Evolutionary conservation across 1,140 invertebrate genomes (phyloP).

Genomic region (Scaptomyza hsui): DNA sequence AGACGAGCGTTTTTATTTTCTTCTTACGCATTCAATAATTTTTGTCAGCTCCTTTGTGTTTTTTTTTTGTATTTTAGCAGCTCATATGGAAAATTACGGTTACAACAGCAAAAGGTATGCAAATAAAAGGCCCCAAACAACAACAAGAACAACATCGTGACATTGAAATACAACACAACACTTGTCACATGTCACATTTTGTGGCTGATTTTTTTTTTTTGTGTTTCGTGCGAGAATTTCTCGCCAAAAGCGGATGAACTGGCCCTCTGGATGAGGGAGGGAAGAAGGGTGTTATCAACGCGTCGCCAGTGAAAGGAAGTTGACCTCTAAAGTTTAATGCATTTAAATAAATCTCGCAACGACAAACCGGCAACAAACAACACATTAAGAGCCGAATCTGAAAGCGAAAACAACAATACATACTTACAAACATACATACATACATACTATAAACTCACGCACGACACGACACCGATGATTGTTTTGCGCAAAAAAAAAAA

Average conservation of each 20-base stretch:
- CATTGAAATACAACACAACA: constrained; percentile 74
- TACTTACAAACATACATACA: constrained; percentile 1
- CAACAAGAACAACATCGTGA: constrained; percentile 48
- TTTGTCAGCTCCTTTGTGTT: constrained; percentile 11
- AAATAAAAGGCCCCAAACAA: constrained; percentile 53
- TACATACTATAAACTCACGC: constrained; percentile 21
- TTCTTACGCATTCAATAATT: constrained; percentile 75
- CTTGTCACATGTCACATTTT: constrained; percentile 80
- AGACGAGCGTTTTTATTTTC: constrained; percentile 76
- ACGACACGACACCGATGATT: constrained; percentile 13
- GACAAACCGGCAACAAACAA: constrained; percentile 36
- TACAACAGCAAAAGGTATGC: constrained; percentile 48
- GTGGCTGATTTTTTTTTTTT: constrained; percentile 67
- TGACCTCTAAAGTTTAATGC: constrained; percentile 83
- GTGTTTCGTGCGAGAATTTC: constrained; percentile 13
- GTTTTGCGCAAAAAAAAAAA: background rate
- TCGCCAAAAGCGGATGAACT: constrained; percentile 25
- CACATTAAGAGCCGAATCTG: constrained; percentile 73
- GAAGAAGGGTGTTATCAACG: constrained; percentile 51
- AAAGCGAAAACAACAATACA: constrained; percentile 64
- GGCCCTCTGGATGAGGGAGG: background rate
- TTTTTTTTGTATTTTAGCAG: constrained; percentile 41
- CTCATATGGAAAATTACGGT: constrained; percentile 76
- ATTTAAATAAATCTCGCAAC: constrained; percentile 77
- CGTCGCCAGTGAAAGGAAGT: constrained; percentile 76